Base-by-base conservation (phyloP, 2,113 vertebrate species). In the Pseudopodoces humilis region DNA sequence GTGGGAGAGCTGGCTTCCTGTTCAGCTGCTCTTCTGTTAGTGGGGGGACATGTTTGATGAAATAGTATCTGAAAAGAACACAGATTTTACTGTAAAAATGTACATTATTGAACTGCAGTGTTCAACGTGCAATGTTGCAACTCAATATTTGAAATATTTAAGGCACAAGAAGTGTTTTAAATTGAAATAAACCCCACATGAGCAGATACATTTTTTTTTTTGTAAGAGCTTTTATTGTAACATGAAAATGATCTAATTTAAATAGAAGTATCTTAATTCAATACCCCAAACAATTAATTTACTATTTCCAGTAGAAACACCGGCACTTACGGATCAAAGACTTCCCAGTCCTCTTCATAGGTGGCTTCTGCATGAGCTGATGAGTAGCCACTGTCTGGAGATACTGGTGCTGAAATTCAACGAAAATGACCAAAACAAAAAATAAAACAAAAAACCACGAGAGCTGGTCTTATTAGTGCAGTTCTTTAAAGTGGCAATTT, bases 301-400 rank as follows among this genome's bases (percentile, higher is more conserved):
- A 10, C 3, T 39, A 6, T 43, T 86, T 82, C 31, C 56, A 78
- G 37, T 1, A 35, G 30, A 70, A 91, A 88, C 3, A 49, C 7
- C 4, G 70, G 88, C 65, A 99, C 99, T 99, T 96, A 99, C 99
- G 99, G 99, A 97, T 99, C 99, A 98, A 99, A 99, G 64, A 99
- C 99, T 95, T 99, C 99, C 99, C 99, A 99, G 97, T 99, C 99
- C 96, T 99, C 99, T 92, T 99, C 99, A 91, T 99, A 99, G 65
- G 99, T 98, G 58, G 98, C 98, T 92, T 99, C 99, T 62, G 99
- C 98, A 19, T 99, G 99, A 62, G 99, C 98, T 65, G 99, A 97
- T 76, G 99, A 98, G 94, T 99, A 99, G 55, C 98, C 97, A 97
- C 98, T 98, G 83, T 99, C 98, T 90, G 98, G 99, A 95, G 98